Evolutionary conservation across 2,113 vertebrate species (phyloP).

Genomic region (Sapayoa aenigma): DNA sequence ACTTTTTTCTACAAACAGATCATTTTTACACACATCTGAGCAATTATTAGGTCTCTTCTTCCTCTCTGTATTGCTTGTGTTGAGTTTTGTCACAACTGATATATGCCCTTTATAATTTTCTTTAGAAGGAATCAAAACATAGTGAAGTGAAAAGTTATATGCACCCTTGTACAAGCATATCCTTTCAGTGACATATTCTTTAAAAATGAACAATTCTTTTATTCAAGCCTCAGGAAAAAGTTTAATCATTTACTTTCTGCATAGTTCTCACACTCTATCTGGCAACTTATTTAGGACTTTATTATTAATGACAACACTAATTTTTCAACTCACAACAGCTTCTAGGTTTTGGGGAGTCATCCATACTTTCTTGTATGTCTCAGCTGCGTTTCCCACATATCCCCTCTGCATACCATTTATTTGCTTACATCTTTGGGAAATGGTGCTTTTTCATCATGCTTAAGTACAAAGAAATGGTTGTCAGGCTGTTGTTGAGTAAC

Average conservation of each 20-base stretch:
- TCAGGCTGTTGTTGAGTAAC: neutral
- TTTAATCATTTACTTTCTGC: conserved; percentile 14
- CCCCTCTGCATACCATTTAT: neutral
- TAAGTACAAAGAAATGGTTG: neutral
- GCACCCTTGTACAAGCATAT: neutral
- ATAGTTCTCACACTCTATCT: neutral
- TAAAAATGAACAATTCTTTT: neutral
- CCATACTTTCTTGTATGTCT: neutral
- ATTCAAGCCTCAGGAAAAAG: neutral
- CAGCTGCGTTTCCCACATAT: neutral
- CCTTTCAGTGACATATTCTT: neutral
- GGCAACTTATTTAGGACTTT: neutral
- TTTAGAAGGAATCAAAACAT: neutral
- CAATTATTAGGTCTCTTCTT: neutral
- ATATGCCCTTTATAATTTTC: neutral
- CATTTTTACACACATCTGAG: neutral
- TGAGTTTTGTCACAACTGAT: neutral
- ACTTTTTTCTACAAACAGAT: neutral
- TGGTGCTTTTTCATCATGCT: neutral
- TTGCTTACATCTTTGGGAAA: neutral
- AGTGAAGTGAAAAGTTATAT: neutral
- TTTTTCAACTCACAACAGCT: neutral
- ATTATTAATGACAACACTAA: neutral
- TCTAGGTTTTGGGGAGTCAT: neutral
- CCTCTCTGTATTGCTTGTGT: neutral